Percentiles rank a stretch among this genome's conserved stretches.
phyloP scores from a whole-genome alignment of 2,888 invertebrate genomes.

The Arrhopalites spinosus region DNA sequence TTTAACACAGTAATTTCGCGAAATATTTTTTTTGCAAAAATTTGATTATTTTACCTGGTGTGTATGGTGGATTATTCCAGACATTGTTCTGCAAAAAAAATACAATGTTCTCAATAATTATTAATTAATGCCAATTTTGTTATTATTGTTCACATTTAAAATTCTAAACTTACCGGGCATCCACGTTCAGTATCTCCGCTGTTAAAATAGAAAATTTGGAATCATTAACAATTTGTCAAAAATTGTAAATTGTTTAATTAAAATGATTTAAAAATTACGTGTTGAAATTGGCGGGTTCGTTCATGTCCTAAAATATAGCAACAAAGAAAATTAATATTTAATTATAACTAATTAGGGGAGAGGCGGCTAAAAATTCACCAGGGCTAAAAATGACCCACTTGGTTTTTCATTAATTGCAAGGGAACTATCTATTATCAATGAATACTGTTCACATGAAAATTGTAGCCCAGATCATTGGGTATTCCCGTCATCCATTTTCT shows the following conservation, averaged over 20 bases:
- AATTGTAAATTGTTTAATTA: neutral
- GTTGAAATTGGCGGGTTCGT: constrained; percentile 82
- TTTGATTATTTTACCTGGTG: constrained; percentile 61
- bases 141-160: neutral
- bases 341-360: too few species aligned
- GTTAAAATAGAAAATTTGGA: neutral
- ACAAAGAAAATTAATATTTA: neutral
- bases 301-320: constrained; percentile 75
- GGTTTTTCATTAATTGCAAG: too few species aligned
- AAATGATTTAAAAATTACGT: constrained; percentile 56
- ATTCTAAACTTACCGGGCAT: neutral
- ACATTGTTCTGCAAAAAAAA: constrained; percentile 45
- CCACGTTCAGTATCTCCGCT: neutral
- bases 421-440: too few species aligned
- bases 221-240: neutral
- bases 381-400: too few species aligned
- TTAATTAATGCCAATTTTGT: neutral
- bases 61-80: constrained; percentile 72
- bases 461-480: too few species aligned
- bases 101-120: neutral
- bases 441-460: too few species aligned
- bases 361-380: too few species aligned
- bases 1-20: neutral
- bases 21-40: neutral
- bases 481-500: too few species aligned